Percentiles rank a stretch among this genome's conserved stretches.
Evolutionary conservation across 2,113 vertebrate species (phyloP).

Genomic region (Nesogale talazaci): DNA sequence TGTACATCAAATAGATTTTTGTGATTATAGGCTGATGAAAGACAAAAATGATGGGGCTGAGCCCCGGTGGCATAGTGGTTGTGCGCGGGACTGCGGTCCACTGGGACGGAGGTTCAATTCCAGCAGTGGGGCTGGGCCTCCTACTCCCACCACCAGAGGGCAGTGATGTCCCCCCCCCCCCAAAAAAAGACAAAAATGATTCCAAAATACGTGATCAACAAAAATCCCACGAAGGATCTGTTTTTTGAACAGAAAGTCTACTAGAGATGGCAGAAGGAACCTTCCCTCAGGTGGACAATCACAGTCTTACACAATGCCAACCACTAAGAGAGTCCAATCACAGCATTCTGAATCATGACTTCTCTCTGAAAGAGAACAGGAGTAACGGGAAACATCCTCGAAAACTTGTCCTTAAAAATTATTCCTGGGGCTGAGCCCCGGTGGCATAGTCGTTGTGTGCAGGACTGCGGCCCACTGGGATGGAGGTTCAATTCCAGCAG

Average conservation of each 20-base stretch:
- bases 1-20: constrained; percentile 76
- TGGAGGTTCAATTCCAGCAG: too few relatives aligned
- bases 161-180: too few relatives aligned
- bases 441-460: too few relatives aligned
- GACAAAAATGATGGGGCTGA: too few relatives aligned
- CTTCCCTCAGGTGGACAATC: neutral
- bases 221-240: constrained; percentile 45
- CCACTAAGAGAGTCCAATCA: neutral
- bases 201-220: constrained; percentile 68
- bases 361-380: constrained; percentile 33
- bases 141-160: too few relatives aligned
- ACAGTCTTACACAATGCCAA: neutral
- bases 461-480: too few relatives aligned
- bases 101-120: too few relatives aligned
- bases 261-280: constrained; percentile 51
- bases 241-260: constrained; percentile 58
- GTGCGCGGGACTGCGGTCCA: too few relatives aligned
- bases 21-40: constrained; percentile 65
- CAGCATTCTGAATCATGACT: constrained; percentile 43
- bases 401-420: constrained; percentile 51
- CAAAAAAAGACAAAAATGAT: constrained; percentile 70
- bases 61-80: too few relatives aligned
- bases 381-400: constrained; percentile 17
- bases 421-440: too few relatives aligned
- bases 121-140: too few relatives aligned